These are phyloP conservation scores for Xanthostigma xanthostigma DNA, from an alignment of 2,888 invertebrate species.

Conservation along the genomic window DNA sequence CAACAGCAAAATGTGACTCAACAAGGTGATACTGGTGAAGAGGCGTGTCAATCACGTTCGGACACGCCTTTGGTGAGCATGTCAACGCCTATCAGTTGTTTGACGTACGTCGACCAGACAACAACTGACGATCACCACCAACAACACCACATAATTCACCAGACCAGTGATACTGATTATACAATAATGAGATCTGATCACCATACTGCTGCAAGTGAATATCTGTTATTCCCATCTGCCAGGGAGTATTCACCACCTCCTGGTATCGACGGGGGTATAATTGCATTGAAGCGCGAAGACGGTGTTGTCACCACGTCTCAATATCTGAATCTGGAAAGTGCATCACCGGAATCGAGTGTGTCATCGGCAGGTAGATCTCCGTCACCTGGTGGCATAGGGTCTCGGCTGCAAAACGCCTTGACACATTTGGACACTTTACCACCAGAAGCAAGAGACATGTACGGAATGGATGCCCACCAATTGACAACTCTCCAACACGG, in stretches of 20 bases:
- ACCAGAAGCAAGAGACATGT: constrained; percentile 3
- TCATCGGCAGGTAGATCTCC: neutral
- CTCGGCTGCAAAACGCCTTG: neutral
- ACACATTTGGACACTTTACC: constrained; percentile 5
- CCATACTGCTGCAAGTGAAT: neutral
- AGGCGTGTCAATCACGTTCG: too few species aligned
- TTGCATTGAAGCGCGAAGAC: neutral
- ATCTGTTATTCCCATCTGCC: neutral
- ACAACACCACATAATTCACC: too few species aligned
- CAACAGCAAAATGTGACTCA: too few species aligned
- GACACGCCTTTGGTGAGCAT: too few species aligned
- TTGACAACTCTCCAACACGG: constrained; percentile 1
- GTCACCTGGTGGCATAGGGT: neutral
- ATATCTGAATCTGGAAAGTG: neutral
- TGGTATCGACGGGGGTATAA: neutral
- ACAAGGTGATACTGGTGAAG: too few species aligned
- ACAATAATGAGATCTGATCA: constrained; percentile 4
- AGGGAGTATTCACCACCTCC: neutral
- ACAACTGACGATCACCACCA: too few species aligned
- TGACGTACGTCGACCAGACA: too few species aligned
- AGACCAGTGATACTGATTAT: neutral
- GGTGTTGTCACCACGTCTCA: neutral
- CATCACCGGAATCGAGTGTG: neutral
- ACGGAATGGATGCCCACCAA: neutral
- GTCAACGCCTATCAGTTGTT: neutral